A percentile compares a stretch with the other conserved stretches of the same genome.
Conservation (phyloP, 2,888 invertebrate species). For the Rotaria socialis region DNA sequence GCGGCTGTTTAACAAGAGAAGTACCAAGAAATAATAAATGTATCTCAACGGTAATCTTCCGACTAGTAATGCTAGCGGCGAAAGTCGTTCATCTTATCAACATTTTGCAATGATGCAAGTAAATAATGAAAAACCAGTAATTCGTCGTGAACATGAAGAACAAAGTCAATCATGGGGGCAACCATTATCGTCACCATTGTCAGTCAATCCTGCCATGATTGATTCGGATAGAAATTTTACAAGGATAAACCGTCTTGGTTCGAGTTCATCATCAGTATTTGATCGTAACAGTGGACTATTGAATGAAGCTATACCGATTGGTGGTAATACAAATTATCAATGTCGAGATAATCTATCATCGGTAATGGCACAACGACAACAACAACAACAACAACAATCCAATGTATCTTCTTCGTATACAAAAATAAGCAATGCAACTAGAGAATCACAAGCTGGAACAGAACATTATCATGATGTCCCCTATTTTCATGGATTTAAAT, state of each 20-base stretch:
- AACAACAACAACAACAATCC: not conserved
- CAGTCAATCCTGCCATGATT: not conserved
- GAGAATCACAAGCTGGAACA: not conserved
- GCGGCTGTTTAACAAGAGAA: not conserved
- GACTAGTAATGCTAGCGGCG: not conserved
- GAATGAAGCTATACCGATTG: not conserved
- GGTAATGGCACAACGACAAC: not conserved
- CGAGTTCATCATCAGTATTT: not conserved
- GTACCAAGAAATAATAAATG: not conserved
- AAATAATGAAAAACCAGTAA: slow-evolving; percentile 24
- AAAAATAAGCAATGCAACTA: not conserved
- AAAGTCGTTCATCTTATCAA: slow-evolving; percentile 5
- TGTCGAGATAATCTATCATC: not conserved
- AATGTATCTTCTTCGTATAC: not conserved
- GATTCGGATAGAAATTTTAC: not conserved
- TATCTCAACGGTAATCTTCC: not conserved
- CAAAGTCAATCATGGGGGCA: not conserved
- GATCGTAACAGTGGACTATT: not conserved
- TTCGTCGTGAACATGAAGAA: not conserved
- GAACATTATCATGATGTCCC: slow-evolving; percentile 1
- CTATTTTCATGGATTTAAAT: slow-evolving; percentile 20
- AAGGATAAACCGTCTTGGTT: not conserved
- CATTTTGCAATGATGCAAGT: slow-evolving; percentile 1
- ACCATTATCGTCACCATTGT: not conserved
- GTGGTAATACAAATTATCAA: not conserved